Conservation (phyloP, 2,113 vertebrate genomes). For the Tenrec ecaudatus region DNA sequence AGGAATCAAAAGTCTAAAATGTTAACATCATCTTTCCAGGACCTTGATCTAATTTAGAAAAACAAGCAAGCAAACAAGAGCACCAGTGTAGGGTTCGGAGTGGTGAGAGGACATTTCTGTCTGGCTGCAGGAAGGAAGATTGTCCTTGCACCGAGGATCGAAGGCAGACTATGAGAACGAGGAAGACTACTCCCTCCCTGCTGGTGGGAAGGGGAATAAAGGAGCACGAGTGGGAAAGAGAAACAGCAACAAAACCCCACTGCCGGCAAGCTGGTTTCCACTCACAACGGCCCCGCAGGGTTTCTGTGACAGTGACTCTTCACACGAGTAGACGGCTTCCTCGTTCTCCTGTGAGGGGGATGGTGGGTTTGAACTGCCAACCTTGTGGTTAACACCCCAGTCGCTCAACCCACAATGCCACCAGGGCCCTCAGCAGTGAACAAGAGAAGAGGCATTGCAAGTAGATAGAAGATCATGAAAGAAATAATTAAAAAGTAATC, state of each 20-base stretch:
- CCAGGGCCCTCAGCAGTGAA: neutral
- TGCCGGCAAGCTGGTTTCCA: too few relatives aligned
- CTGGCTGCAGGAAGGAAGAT: neutral
- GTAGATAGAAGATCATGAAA: neutral
- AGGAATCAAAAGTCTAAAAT: too few relatives aligned
- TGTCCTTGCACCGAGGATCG: neutral
- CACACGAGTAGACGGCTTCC: too few relatives aligned
- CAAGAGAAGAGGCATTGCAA: neutral
- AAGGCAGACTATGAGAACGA: neutral
- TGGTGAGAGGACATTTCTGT: neutral
- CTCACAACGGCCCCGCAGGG: too few relatives aligned
- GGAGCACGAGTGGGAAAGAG: neutral
- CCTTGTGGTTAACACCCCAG: too few relatives aligned
- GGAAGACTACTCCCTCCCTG: neutral
- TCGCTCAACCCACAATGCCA: too few relatives aligned
- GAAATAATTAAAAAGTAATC: neutral
- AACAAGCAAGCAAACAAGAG: neutral
- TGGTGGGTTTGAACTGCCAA: too few relatives aligned
- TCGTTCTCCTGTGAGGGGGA: too few relatives aligned
- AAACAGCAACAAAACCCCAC: too few relatives aligned
- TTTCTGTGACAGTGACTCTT: too few relatives aligned
- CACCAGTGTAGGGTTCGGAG: neutral
- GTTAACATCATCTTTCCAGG: neutral
- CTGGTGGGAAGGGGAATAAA: neutral
- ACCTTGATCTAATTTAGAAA: neutral